phyloP scores from a whole-genome alignment of 2,113 vertebrate species.

The Actinemys pallida region DNA sequence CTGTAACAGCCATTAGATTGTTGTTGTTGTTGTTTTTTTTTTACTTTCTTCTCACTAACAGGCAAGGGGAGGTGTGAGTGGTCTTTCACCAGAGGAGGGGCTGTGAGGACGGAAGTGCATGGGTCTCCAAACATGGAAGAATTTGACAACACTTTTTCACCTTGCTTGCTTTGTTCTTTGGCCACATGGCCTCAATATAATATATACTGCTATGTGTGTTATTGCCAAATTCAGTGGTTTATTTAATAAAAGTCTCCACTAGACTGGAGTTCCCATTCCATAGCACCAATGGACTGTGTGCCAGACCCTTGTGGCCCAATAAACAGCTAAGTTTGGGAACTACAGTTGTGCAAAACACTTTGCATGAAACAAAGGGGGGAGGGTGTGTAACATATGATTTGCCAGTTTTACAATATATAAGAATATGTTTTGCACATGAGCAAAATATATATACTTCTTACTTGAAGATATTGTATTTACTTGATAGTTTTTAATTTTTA shows the following conservation, averaged over 20 bases:
- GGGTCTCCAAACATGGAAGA: too few relatives aligned
- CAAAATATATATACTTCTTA: too few relatives aligned
- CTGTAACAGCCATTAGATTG: too few relatives aligned
- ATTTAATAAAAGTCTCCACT: background rate
- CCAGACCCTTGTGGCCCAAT: background rate
- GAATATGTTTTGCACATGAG: too few relatives aligned
- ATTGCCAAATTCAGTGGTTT: background rate
- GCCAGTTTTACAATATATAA: too few relatives aligned
- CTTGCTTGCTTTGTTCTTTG: too few relatives aligned
- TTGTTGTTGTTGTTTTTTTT: too few relatives aligned
- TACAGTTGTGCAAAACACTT: background rate
- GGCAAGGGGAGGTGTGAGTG: background rate
- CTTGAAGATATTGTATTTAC: too few relatives aligned
- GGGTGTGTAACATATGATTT: background rate
- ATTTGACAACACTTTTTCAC: too few relatives aligned
- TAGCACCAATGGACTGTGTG: background rate
- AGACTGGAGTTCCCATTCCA: background rate
- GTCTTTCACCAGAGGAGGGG: background rate
- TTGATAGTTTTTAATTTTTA: too few relatives aligned
- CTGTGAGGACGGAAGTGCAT: background rate
- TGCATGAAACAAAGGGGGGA: background rate
- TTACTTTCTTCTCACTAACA: background rate
- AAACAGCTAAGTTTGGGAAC: background rate
- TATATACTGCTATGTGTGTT: too few relatives aligned
- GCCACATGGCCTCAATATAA: too few relatives aligned